Evolutionary conservation across 2,888 invertebrate genomes (phyloP).

Genomic region (Lobophora halterata): DNA sequence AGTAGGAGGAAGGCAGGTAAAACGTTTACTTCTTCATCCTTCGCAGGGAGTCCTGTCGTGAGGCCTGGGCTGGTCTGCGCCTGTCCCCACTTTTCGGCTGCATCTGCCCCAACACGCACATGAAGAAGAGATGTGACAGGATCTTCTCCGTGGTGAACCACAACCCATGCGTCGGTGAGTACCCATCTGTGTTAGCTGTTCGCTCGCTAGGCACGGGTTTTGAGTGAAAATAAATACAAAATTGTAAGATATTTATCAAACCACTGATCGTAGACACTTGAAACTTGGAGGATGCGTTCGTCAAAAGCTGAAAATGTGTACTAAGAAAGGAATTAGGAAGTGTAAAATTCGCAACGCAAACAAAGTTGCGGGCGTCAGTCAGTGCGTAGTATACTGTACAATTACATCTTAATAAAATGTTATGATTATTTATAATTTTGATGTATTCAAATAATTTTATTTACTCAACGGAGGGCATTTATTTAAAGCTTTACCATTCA

Average conservation of each 20-base stretch:
- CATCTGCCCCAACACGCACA: constrained; percentile 94
- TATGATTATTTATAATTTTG: too few relatives aligned
- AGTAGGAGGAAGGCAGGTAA: background rate
- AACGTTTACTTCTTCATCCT: constrained; percentile 36
- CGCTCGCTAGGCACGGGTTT: constrained; percentile 47
- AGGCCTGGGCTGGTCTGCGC: constrained; percentile 92
- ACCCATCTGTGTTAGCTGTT: constrained; percentile 43
- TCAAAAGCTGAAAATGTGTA: too few relatives aligned
- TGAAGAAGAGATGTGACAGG: constrained; percentile 92
- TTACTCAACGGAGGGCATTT: too few relatives aligned
- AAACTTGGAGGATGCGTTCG: too few relatives aligned
- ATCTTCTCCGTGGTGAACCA: constrained; percentile 95
- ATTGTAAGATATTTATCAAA: constrained; percentile 12
- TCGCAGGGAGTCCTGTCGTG: constrained; percentile 90
- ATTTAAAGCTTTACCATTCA: too few relatives aligned
- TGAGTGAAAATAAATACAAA: constrained; percentile 52
- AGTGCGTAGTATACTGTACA: too few relatives aligned
- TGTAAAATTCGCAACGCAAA: too few relatives aligned
- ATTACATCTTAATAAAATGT: too few relatives aligned
- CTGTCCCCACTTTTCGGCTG: constrained; percentile 95
- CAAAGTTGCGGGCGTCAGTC: too few relatives aligned
- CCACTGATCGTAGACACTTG: too few relatives aligned
- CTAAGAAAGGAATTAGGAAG: too few relatives aligned
- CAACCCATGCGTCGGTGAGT: constrained; percentile 96
- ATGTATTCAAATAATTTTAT: too few relatives aligned